Conservation (phyloP, 2,797 vertebrate genomes). For the Hippoglossus hippoglossus region DNA sequence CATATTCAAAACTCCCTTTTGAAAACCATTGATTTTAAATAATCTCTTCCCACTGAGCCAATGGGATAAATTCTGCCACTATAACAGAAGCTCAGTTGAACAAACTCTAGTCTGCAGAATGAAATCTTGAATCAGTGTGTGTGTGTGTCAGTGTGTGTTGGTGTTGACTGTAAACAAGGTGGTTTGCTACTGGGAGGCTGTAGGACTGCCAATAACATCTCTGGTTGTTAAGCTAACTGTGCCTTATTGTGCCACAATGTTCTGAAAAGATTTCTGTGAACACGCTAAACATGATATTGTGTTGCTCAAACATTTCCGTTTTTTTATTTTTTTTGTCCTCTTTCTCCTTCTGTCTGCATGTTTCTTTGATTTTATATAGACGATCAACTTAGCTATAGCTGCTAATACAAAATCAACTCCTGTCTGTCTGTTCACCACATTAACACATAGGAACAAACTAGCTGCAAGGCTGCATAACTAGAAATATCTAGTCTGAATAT, state of each 20-base stretch:
- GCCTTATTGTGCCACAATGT: constrained; percentile 72
- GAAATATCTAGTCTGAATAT: constrained; percentile 11
- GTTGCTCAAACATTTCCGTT: constrained; percentile 2
- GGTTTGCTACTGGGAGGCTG: constrained; percentile 54
- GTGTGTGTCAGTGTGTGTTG: constrained; percentile 4
- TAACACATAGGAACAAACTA: constrained; percentile 4
- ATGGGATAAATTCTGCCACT: background rate
- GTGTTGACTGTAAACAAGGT: constrained; percentile 33
- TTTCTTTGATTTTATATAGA: constrained; percentile 29
- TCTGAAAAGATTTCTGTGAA: constrained; percentile 7
- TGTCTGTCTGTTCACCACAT: background rate
- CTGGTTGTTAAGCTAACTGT: constrained; percentile 60
- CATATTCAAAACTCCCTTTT: constrained; percentile 14
- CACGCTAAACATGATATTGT: background rate
- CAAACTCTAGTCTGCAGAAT: constrained; percentile 22
- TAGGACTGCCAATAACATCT: constrained; percentile 30
- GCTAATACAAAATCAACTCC: background rate
- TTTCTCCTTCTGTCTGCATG: constrained; percentile 6
- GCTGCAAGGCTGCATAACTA: background rate
- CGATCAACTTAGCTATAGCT: background rate
- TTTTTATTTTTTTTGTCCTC: background rate
- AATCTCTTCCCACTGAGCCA: constrained; percentile 1
- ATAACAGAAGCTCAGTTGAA: background rate
- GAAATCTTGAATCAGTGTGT: background rate
- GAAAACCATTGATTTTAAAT: background rate